Evolutionary conservation across 2,888 invertebrate species (phyloP), one percentile per base, ranked within the genome.

Genomic region (Lucinisca nassula): DNA sequence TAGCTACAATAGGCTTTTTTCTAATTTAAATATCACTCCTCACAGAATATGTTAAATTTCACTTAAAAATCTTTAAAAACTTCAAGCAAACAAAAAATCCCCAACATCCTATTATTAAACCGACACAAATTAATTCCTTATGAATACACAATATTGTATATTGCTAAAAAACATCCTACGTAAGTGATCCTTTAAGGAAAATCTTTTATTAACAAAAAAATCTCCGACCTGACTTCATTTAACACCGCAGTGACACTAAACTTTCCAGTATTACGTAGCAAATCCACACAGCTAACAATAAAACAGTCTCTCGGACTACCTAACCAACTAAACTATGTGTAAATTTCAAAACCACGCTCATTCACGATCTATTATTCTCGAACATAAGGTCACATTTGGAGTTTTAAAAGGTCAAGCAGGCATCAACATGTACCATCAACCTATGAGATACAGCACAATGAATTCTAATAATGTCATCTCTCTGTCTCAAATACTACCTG

Each of bases 281-380:
- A 51, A 51, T n/a, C 3, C 8, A 21, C 14, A 51, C 51, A 51
- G 27, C n/a, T 10, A 58, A 58, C 58, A 27, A 58, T 58, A 12
- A 24, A 6, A 40, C 14, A 40, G 6, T 14, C 14, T 14, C 40
- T 12, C 4, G 27, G 4, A 27, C 58, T 27, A 58, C 58, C 58
- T 58, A 58, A 58, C 58, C 58, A n/a, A 58, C 58, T 58, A 24
- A 58, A 58, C 4, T 21, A 58, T 58, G 58, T 58, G 58, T 58
- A 58, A 58, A 58, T 27, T 27, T 24, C 58, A 24, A 58, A n/a
- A 10, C 27, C 27, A 58, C 27, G 58, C 58, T 27, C 27, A 27
- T n/a, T 58, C 58, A 58, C 58, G 58, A 58, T 67, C 67, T 35
- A 67, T 67, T 67, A 67, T 67, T 67, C 67, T 17, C 35, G 1